These are phyloP conservation scores for Dyspetes luteomarginatus DNA, from an alignment of 2,888 invertebrate species.

Conservation along the genomic window DNA sequence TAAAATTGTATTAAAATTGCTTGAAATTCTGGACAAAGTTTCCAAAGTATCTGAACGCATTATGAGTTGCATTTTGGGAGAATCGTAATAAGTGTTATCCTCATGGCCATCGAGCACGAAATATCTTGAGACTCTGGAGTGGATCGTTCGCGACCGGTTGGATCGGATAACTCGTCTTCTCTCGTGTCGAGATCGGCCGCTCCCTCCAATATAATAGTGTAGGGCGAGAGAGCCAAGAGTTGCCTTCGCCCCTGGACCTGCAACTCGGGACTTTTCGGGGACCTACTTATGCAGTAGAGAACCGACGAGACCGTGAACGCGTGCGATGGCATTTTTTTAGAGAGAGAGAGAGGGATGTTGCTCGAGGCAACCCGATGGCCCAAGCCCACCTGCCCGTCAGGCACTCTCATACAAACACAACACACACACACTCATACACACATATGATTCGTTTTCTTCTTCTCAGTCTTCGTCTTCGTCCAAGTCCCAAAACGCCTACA, in stretches of 20 bases:
- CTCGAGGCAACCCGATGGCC: slow-evolving; percentile 48
- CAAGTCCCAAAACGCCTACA: slow-evolving; percentile 46
- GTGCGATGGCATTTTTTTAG: slow-evolving; percentile 19
- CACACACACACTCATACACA: slow-evolving; percentile 6
- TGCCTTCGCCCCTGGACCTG: slow-evolving; percentile 55
- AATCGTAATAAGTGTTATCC: neutral
- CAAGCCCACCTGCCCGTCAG: slow-evolving; percentile 59
- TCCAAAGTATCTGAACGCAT: neutral
- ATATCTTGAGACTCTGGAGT: neutral
- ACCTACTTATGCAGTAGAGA: slow-evolving; percentile 71
- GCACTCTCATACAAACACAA: slow-evolving; percentile 29
- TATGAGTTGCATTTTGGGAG: neutral
- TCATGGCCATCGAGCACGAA: neutral
- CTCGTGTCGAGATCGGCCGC: slow-evolving; percentile 13
- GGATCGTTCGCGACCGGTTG: slow-evolving; percentile 42
- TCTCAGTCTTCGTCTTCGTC: slow-evolving; percentile 5
- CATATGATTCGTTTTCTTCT: slow-evolving; percentile 25
- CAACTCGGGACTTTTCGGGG: slow-evolving; percentile 68
- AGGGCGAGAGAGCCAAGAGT: slow-evolving; percentile 55
- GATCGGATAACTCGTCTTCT: slow-evolving; percentile 43
- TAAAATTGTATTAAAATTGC: neutral
- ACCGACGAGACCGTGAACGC: slow-evolving; percentile 27
- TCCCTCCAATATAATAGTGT: slow-evolving; percentile 58
- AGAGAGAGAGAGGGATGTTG: slow-evolving; percentile 3
- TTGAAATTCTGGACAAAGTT: neutral